A percentile compares a stretch with the other conserved stretches of the same genome.
Conservation (phyloP, 2,888 invertebrate genomes). For the Poecilobothrus nobilitatus region DNA sequence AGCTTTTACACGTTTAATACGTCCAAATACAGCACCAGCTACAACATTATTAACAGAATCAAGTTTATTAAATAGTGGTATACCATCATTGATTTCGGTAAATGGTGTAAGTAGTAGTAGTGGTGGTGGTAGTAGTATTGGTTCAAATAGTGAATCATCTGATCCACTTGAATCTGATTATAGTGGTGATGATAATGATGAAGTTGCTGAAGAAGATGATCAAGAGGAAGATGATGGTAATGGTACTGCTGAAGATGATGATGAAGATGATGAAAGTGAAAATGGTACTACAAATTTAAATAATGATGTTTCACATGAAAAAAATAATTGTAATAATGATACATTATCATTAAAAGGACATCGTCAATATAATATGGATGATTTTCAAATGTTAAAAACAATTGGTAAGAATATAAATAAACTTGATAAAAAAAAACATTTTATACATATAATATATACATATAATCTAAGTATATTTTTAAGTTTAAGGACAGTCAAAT, state of each 20-base stretch:
- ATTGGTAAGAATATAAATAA: constrained; percentile 57
- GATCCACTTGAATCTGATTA: constrained; percentile 42
- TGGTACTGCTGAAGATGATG: constrained; percentile 26
- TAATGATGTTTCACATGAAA: neutral
- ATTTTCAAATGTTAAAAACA: constrained; percentile 78
- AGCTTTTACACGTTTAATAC: constrained; percentile 34
- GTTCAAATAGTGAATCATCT: constrained; percentile 38
- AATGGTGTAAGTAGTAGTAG: constrained; percentile 23
- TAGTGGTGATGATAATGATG: constrained; percentile 35
- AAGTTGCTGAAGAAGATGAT: constrained; percentile 25
- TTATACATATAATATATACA: too few species aligned
- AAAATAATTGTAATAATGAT: neutral
- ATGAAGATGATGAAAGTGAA: constrained; percentile 17
- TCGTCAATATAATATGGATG: constrained; percentile 62
- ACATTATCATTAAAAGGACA: constrained; percentile 32
- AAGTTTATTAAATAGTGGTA: neutral
- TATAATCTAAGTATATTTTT: too few species aligned
- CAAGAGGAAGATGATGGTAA: constrained; percentile 32
- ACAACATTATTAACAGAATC: constrained; percentile 7
- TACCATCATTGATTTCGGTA: constrained; percentile 9
- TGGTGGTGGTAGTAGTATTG: constrained; percentile 26
- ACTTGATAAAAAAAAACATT: too few species aligned
- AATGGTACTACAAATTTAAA: constrained; percentile 3
- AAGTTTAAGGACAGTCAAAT: too few species aligned
- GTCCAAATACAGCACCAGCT: constrained; percentile 12